These are phyloP conservation scores for Zootermopsis nevadensis DNA, from an alignment of 2,888 invertebrate genomes.

Conservation along the genomic window DNA sequence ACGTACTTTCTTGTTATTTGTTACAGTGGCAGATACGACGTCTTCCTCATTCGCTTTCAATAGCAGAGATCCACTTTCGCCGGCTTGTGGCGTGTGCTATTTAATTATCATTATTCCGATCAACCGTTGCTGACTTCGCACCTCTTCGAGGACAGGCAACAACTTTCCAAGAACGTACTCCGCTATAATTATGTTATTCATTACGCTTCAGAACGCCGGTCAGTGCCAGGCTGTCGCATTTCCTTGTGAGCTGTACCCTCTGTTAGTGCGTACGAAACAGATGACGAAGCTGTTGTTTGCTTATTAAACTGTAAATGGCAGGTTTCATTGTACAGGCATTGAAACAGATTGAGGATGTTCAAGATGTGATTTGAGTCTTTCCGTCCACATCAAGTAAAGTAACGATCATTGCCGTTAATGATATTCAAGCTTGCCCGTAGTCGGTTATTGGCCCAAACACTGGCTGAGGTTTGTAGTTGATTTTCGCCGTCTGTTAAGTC, in stretches of 20 bases:
- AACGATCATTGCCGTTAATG: too few relatives aligned
- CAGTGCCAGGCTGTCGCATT: neutral
- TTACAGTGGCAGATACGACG: neutral
- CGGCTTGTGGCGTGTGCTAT: neutral
- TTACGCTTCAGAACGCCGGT: neutral
- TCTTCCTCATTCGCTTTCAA: too few relatives aligned
- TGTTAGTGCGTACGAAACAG: neutral
- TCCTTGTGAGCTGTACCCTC: neutral
- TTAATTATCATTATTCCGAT: neutral
- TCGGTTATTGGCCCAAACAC: too few relatives aligned
- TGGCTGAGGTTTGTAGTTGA: too few relatives aligned
- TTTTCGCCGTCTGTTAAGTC: too few relatives aligned
- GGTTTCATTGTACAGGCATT: neutral
- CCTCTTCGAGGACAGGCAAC: neutral
- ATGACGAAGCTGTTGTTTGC: neutral
- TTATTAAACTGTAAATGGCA: neutral
- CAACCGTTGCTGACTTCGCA: neutral
- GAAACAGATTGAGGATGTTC: neutral
- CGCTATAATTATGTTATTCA: neutral
- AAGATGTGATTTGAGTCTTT: too few relatives aligned
- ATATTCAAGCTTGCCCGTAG: too few relatives aligned
- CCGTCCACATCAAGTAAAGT: too few relatives aligned
- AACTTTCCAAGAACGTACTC: neutral
- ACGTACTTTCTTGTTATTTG: neutral
- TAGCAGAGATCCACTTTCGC: too few relatives aligned